Percentiles rank a stretch among this genome's conserved stretches.
Conservation (phyloP, 2,797 vertebrate genomes). For the Chloroceryle inda region DNA sequence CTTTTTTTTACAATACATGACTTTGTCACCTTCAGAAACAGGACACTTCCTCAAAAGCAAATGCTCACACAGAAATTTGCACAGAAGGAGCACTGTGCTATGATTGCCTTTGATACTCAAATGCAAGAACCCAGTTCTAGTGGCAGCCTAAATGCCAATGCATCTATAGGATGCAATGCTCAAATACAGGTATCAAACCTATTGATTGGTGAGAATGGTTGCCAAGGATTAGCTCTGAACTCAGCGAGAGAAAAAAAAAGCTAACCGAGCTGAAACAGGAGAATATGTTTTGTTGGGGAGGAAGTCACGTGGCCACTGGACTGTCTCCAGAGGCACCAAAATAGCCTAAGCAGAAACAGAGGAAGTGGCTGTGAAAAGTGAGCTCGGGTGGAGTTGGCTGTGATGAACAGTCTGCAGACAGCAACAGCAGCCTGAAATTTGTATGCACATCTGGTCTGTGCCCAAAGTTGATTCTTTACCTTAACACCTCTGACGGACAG, state of each 20-base stretch:
- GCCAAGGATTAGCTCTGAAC: constrained; percentile 12
- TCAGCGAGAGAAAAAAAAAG: neutral
- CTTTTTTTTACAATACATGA: neutral
- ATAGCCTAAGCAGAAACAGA: constrained; percentile 65
- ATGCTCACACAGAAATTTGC: neutral
- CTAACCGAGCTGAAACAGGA: neutral
- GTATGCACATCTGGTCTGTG: neutral
- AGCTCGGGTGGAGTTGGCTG: constrained; percentile 42
- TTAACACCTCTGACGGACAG: neutral
- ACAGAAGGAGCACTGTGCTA: neutral
- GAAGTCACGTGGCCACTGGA: constrained; percentile 57
- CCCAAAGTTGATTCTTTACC: neutral
- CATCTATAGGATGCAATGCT: rapidly evolving
- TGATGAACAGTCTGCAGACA: constrained; percentile 31
- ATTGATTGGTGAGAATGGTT: neutral
- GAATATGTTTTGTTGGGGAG: constrained; percentile 58
- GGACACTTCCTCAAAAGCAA: neutral
- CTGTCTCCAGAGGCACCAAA: constrained; percentile 45
- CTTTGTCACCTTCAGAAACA: neutral
- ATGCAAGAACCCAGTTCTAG: neutral
- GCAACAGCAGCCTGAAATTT: neutral
- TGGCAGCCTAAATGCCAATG: neutral
- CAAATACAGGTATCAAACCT: neutral
- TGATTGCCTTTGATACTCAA: neutral
- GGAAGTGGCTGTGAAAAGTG: constrained; percentile 66